phyloP scores from a whole-genome alignment of 2,797 vertebrate genomes.

The Clarias pachynema region DNA sequence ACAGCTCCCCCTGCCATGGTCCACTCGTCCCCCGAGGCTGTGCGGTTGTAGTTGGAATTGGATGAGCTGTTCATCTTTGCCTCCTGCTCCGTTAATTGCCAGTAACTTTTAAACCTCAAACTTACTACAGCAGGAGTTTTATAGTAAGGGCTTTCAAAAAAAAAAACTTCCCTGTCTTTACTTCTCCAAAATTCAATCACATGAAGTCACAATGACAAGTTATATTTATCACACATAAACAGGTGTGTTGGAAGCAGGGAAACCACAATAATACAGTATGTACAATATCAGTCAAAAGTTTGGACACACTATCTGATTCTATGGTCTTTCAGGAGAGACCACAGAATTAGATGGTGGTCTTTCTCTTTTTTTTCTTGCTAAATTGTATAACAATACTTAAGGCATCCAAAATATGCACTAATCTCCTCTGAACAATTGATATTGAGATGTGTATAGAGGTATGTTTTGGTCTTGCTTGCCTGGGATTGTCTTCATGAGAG shows the following conservation, averaged over 20 bases:
- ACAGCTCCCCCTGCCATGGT: not conserved
- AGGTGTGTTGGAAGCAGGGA: not conserved
- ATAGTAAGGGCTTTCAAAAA: not conserved
- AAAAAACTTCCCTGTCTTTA: constrained; percentile 6
- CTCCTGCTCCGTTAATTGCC: not conserved
- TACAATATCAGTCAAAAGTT: no score
- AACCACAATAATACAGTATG: no score
- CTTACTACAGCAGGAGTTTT: not conserved
- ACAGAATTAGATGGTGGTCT: no score
- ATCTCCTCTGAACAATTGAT: no score
- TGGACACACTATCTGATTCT: no score
- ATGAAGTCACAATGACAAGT: constrained; percentile 4
- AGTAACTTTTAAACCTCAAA: not conserved
- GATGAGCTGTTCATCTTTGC: constrained; percentile 31
- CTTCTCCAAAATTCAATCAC: constrained; percentile 38
- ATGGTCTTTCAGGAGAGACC: no score
- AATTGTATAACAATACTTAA: no score
- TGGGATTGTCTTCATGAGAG: no score
- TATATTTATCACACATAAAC: not conserved
- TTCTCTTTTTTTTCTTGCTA: no score
- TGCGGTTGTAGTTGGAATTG: not conserved
- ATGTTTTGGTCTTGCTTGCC: no score
- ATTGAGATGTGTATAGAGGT: no score
- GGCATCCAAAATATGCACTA: no score
- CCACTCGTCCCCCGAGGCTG: not conserved